A percentile compares a stretch with the other conserved stretches of the same genome.
These are phyloP conservation scores for Malurus alboscapulatus DNA, from an alignment of 2,113 vertebrate species.

Conservation along the genomic window DNA sequence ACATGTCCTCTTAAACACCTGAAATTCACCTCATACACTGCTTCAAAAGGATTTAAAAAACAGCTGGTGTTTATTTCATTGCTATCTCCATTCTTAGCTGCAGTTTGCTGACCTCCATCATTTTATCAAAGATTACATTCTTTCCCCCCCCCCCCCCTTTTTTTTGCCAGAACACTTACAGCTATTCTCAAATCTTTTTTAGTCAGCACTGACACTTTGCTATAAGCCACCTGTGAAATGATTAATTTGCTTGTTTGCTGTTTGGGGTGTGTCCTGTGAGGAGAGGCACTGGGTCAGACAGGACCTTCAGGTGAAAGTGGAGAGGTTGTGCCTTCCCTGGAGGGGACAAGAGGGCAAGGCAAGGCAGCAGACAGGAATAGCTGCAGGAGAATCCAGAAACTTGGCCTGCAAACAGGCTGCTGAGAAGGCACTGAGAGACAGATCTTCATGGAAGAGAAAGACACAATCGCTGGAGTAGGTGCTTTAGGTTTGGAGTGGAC, in stretches of 20 bases:
- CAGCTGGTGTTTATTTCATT: slow-evolving; percentile 61
- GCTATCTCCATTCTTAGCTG: slow-evolving; percentile 55
- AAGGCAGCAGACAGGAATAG: background rate
- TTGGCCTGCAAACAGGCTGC: background rate
- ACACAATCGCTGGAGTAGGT: background rate
- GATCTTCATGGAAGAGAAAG: background rate
- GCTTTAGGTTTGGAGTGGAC: background rate
- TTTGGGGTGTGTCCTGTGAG: background rate
- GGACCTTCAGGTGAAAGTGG: background rate
- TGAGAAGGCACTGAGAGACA: background rate
- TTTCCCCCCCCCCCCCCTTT: too few relatives aligned
- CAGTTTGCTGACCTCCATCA: slow-evolving; percentile 46
- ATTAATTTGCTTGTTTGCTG: slow-evolving; percentile 10
- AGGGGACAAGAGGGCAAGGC: background rate
- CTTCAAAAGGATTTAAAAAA: slow-evolving; percentile 38
- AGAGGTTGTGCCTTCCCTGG: background rate
- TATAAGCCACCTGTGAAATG: slow-evolving; percentile 28
- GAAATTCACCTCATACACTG: background rate
- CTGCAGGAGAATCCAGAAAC: background rate
- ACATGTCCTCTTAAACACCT: slow-evolving; percentile 45
- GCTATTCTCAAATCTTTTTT: slow-evolving; percentile 23
- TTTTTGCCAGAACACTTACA: slow-evolving; percentile 7
- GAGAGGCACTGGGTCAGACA: background rate
- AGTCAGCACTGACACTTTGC: background rate
- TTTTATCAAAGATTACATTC: slow-evolving; percentile 21